These are phyloP conservation scores for Simalia tracyae DNA, from an alignment of 2,797 vertebrate genomes.

Conservation along the genomic window DNA sequence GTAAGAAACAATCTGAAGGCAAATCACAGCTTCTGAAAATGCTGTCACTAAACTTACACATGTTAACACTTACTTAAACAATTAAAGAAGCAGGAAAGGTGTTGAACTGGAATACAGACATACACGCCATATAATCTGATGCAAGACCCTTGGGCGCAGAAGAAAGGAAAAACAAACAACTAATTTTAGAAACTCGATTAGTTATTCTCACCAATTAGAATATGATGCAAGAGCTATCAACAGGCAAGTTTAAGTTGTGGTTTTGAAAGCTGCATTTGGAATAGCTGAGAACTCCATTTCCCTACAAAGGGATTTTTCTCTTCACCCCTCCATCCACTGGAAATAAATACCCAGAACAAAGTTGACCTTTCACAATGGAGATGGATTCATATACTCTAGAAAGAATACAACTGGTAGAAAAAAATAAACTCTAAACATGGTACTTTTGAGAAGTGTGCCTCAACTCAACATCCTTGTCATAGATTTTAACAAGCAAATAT, in stretches of 20 bases:
- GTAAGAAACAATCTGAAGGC: constrained; percentile 62
- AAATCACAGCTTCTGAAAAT: constrained; percentile 65
- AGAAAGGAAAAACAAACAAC: constrained; percentile 75
- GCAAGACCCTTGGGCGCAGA: constrained; percentile 77
- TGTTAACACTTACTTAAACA: constrained; percentile 71
- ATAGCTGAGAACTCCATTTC: constrained; percentile 39
- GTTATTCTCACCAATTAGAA: constrained; percentile 71
- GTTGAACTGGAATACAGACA: constrained; percentile 66
- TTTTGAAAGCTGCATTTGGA: constrained; percentile 50
- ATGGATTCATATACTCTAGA: neutral
- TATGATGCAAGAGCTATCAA: constrained; percentile 75
- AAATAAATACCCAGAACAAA: neutral
- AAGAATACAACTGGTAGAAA: neutral
- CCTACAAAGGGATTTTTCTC: neutral
- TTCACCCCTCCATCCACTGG: neutral
- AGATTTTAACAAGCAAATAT: neutral
- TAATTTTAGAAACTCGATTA: constrained; percentile 75
- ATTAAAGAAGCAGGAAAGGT: constrained; percentile 69
- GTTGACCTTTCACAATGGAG: neutral
- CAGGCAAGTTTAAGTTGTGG: constrained; percentile 57
- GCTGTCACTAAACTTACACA: constrained; percentile 56
- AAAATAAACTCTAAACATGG: neutral
- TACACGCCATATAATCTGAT: constrained; percentile 68
- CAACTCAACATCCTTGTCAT: too few relatives aligned
- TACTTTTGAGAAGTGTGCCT: neutral